Base-by-base conservation (phyloP, 2,113 vertebrate genomes). In the Peucedramus taeniatus region DNA sequence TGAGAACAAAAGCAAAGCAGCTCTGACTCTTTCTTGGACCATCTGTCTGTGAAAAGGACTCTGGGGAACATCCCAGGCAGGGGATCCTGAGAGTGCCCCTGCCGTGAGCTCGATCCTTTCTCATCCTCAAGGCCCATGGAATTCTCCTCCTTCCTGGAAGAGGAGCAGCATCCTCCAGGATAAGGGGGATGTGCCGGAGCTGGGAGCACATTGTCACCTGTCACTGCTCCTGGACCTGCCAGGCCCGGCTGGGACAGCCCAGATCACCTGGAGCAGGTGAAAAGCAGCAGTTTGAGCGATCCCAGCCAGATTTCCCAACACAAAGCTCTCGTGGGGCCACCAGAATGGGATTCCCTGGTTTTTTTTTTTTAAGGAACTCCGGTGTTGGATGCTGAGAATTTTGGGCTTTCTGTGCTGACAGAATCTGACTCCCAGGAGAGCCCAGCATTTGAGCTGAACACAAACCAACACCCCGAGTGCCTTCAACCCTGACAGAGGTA, bases 271-370 rank as follows among this genome's bases (percentile, higher is more conserved):
- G 27, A 37, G 35, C 33, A 76, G 2, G 0, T 6, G 18, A 6
- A 51, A 53, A 9, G 9, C 68, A 28, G 69, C 23, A 10, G 9
- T 4, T 51, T 3, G 8, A 23, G 30, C 1, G 24, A 17, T 3
- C 49, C 35, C 7, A 49, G 53, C 5, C 6, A 17, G 19, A 40
- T 8, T 35, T 44, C 56, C 66, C n/a, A 35, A 17, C 28, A 28
- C 57, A 21, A 53, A 76, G 18, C 21, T 31, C 8, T 16, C 2
- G 3, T 5, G 12, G 27, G 83, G 53, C 4, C 39, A 42, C 53
- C 2, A 0, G 13, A 47, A 40, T 0, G 11, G 37, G 39, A 65
- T 0, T 35, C 31, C 11, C 22, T 8, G 40, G 11, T 4, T 16
- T 54, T 9, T 37, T 2, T 4, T 16, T 54, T 9, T 37, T 2